A percentile compares a stretch with the other conserved stretches of the same genome.
Evolutionary conservation across 2,797 vertebrate species (phyloP).

Genomic region (Gouania willdenowi): DNA sequence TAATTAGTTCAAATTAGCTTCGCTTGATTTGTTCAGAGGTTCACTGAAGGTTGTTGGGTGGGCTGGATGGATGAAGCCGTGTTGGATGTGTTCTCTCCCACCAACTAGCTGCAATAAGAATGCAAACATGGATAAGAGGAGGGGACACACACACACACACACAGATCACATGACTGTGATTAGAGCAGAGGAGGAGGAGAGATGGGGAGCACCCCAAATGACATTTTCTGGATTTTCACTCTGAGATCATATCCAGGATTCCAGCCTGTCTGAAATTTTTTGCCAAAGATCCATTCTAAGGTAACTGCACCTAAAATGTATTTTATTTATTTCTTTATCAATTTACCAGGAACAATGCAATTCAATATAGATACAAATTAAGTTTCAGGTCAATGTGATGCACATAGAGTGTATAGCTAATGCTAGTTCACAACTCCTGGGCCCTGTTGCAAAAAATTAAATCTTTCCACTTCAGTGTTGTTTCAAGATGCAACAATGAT

Average conservation of each 20-base stretch:
- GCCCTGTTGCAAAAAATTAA: no score
- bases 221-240: slow-evolving; percentile 17
- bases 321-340: background rate
- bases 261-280: background rate
- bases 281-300: slow-evolving; percentile 14
- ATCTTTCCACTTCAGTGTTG: no score
- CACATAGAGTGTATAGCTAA: no score
- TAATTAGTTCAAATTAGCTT: slow-evolving; percentile 39
- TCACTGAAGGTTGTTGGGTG: slow-evolving; percentile 5
- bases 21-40: slow-evolving; percentile 5
- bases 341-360: no score
- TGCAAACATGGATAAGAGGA: slow-evolving; percentile 31
- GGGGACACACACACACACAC: slow-evolving; percentile 23
- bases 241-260: slow-evolving; percentile 14
- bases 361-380: no score
- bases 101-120: slow-evolving; percentile 19
- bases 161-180: slow-evolving; percentile 74
- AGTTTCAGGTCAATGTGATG: no score
- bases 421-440: no score
- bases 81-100: slow-evolving; percentile 25
- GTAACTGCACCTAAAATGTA: slow-evolving; percentile 39
- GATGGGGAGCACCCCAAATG: slow-evolving; percentile 19
- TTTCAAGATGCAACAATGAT: no score
- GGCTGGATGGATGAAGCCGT: slow-evolving; percentile 27
- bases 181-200: slow-evolving; percentile 49